Evolutionary conservation across 2,113 vertebrate species (phyloP).

Genomic region (Ginglymostoma cirratum): DNA sequence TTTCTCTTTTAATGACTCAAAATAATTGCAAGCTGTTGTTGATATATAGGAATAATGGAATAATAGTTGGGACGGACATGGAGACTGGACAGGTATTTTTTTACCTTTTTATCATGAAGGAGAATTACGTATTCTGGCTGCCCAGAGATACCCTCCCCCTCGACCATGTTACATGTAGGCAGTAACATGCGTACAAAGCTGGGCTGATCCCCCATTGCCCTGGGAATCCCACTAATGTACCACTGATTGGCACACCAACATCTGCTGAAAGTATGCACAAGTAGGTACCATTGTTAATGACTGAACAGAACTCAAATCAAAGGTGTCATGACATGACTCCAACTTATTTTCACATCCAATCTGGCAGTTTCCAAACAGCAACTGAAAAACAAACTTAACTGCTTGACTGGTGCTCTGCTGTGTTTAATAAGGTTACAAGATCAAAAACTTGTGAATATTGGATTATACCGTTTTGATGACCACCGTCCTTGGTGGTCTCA

Average conservation of each 20-base stretch:
- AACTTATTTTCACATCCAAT: neutral
- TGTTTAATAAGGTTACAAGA: neutral
- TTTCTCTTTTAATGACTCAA: neutral
- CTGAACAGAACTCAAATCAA: neutral
- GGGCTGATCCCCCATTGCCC: neutral
- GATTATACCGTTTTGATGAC: neutral
- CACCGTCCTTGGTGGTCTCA: neutral
- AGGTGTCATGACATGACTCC: neutral
- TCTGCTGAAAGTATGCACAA: neutral
- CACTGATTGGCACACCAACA: neutral
- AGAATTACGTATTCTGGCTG: neutral
- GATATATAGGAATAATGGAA: neutral
- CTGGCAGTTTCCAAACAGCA: neutral
- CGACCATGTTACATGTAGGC: neutral
- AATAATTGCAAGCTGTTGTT: neutral
- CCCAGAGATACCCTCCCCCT: neutral
- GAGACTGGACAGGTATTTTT: neutral
- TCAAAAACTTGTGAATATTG: neutral
- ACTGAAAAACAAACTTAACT: neutral
- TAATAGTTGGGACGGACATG: neutral
- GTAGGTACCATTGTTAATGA: neutral
- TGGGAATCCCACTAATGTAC: neutral
- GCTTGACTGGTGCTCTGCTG: neutral
- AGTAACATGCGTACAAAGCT: neutral
- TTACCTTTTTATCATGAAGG: neutral